Evolutionary conservation across 2,113 vertebrate genomes (phyloP), one percentile per base, ranked within the genome.

Genomic region (Hypomesus transpacificus): DNA sequence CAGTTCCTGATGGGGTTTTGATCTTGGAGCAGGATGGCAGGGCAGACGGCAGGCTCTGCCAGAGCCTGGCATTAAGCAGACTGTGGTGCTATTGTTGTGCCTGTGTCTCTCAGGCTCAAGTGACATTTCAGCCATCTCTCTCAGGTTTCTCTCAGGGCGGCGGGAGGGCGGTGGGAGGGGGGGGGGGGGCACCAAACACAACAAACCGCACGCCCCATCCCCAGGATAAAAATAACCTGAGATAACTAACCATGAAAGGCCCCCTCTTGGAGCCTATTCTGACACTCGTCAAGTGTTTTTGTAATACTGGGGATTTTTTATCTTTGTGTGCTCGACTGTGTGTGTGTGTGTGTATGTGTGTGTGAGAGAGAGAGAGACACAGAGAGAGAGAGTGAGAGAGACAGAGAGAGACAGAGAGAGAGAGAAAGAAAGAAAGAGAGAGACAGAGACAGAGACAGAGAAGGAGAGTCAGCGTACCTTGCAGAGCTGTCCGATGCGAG

Each of bases 401-500:
- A 31, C 2, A 31, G 3, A 31, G 31, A 31, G 31, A 6, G 7
- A 39, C 7, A 39, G 39, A 9, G 6, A 8, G 39, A 39, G 24
- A 24, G 74, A 34, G 31, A 34, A 3, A 34, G 31, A 34, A 3
- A 34, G 31, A 34, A 5, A 34, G 31, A 31, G 61, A 34, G 26
- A 31, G 61, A 26, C 3, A 4, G 61, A 31, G n/a, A n/a, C n/a
- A n/a, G n/a, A n/a, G n/a, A n/a, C n/a, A n/a, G n/a, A n/a, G n/a
- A n/a, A n/a, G n/a, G n/a, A n/a, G n/a, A n/a, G n/a, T n/a, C n/a
- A n/a, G 39, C 77, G 1, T 87, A 99, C 97, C 94, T 98, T 98
- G 87, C 97, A 99, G 75, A 99, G 95, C 89, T 98, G 97, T 76
- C 96, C 96, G 68, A 99, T 94, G 75, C 97, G 92, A 82, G 97